Percentiles rank a stretch among this genome's conserved stretches.
These are phyloP conservation scores for Pterobdella sp. DNA, from an alignment of 2,888 invertebrate species.

Conservation along the genomic window DNA sequence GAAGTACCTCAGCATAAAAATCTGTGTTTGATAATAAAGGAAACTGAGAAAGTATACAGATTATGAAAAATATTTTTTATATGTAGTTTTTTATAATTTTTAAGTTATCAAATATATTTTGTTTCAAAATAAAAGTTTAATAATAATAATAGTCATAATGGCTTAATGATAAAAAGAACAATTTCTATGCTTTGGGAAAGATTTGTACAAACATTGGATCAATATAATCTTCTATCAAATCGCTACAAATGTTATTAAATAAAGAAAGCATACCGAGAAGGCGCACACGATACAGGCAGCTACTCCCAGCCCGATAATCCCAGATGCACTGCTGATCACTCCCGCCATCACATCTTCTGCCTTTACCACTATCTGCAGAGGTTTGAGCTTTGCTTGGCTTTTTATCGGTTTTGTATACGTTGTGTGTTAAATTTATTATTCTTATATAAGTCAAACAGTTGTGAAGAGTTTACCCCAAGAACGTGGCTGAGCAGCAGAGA, in stretches of 20 bases:
- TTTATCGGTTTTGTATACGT: neutral
- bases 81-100: neutral
- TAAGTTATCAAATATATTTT: neutral
- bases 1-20: slow-evolving; percentile 32
- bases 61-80: too few species aligned
- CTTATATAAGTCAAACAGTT: too few species aligned
- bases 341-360: slow-evolving; percentile 20
- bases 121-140: too few species aligned
- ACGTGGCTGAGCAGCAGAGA: slow-evolving; percentile 48
- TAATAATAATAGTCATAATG: neutral
- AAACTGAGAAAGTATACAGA: too few species aligned
- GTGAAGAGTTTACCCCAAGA: slow-evolving; percentile 37
- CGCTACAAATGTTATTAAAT: too few species aligned
- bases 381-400: neutral
- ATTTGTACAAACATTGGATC: too few species aligned
- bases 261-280: slow-evolving; percentile 28
- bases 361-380: slow-evolving; percentile 21
- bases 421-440: neutral
- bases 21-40: slow-evolving; percentile 23
- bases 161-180: neutral
- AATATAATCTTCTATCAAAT: too few species aligned
- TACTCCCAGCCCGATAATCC: slow-evolving; percentile 31
- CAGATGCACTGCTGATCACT: slow-evolving; percentile 19
- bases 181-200: neutral
- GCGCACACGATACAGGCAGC: slow-evolving; percentile 25